phyloP scores from a whole-genome alignment of 2,888 invertebrate genomes.

The Hyposoter dolosus region DNA sequence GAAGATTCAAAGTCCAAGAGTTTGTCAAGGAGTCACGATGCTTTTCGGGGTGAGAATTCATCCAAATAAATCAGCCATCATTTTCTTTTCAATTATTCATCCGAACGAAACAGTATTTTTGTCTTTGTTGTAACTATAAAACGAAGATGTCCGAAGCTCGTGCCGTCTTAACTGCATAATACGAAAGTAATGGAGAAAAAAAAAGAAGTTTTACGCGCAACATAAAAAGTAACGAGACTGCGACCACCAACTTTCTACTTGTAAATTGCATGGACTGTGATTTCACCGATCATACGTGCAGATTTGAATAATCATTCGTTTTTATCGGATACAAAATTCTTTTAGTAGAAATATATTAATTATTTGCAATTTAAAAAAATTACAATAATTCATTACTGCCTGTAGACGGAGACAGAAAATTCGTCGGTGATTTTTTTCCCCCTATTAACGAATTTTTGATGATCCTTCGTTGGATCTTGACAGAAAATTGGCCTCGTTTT shows the following conservation, averaged over 20 bases:
- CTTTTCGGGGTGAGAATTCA: constrained; percentile 90
- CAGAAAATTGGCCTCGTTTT: no score
- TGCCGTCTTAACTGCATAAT: constrained; percentile 16
- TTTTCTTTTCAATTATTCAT: not conserved
- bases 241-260: constrained; percentile 70
- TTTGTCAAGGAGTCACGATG: constrained; percentile 95
- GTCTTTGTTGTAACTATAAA: not conserved
- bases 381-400: not conserved
- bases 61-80: not conserved
- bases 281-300: constrained; percentile 69
- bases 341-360: not conserved
- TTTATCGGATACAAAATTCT: not conserved
- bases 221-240: constrained; percentile 57
- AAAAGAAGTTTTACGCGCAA: constrained; percentile 31
- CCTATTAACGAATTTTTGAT: no score
- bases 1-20: constrained; percentile 94
- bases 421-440: no score
- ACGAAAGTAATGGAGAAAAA: constrained; percentile 51
- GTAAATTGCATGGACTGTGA: constrained; percentile 70
- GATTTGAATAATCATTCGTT: not conserved
- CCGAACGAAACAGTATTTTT: not conserved
- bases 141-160: not conserved
- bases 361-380: not conserved
- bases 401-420: no score
- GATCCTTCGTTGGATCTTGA: no score